These are phyloP conservation scores for Tiliacea aurago DNA, from an alignment of 2,888 invertebrate genomes.

Conservation along the genomic window DNA sequence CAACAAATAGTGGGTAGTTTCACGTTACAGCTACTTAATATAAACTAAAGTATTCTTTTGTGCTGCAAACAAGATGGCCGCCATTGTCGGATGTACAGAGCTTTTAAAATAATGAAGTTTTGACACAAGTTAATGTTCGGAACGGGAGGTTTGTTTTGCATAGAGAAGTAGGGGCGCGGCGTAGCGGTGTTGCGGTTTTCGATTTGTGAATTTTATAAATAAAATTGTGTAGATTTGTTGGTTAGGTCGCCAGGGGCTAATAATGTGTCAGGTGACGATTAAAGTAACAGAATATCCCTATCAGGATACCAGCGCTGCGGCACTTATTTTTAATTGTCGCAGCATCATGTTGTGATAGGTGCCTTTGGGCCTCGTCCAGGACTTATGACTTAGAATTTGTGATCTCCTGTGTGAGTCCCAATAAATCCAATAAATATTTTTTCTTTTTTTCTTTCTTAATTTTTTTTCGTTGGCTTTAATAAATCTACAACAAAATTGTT, in stretches of 20 bases:
- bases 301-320: no score
- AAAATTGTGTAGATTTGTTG: not conserved
- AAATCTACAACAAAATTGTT: not conserved
- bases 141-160: slow-evolving; percentile 28
- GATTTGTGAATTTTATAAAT: not conserved
- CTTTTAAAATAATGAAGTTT: slow-evolving; percentile 70
- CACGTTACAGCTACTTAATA: slow-evolving; percentile 18
- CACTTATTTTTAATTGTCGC: no score
- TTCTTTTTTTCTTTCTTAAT: no score
- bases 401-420: no score
- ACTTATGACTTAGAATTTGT: no score
- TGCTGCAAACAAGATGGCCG: slow-evolving; percentile 31
- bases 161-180: not conserved
- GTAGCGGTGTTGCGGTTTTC: not conserved
- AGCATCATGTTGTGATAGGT: no score
- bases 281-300: not conserved
- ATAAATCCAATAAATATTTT: no score
- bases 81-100: slow-evolving; percentile 30
- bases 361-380: no score
- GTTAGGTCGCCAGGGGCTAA: not conserved
- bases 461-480: not conserved
- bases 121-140: slow-evolving; percentile 42
- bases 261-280: not conserved
- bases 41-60: slow-evolving; percentile 44
- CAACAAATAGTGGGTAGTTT: slow-evolving; percentile 18